A percentile compares a stretch with the other conserved stretches of the same genome.
Evolutionary conservation across 2,888 invertebrate genomes (phyloP).

Genomic region (Lasioglossum oenotherae): DNA sequence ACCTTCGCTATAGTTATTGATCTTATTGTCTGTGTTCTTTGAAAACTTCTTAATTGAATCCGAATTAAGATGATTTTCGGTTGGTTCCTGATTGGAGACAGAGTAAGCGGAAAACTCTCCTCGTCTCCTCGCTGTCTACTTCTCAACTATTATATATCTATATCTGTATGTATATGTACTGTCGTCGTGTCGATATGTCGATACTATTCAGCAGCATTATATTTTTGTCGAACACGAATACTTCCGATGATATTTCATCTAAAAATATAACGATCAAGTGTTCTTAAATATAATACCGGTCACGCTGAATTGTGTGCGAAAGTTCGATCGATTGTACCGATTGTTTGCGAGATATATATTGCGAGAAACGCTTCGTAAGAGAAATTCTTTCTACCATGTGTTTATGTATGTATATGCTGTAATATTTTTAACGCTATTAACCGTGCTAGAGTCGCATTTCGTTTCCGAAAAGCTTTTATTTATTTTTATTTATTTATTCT

Average conservation of each 20-base stretch:
- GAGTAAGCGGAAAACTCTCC: slow-evolving; percentile 5
- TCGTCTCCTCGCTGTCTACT: slow-evolving; percentile 1
- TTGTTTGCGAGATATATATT: background rate
- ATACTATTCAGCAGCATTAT: slow-evolving; percentile 1
- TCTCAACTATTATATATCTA: background rate
- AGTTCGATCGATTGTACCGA: background rate
- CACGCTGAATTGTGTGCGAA: background rate
- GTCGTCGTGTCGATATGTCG: slow-evolving; percentile 2
- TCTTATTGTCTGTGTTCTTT: slow-evolving; percentile 55
- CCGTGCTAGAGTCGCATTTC: background rate
- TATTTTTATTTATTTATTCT: slow-evolving; percentile 5
- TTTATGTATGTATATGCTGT: slow-evolving; percentile 15
- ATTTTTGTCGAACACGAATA: slow-evolving; percentile 14
- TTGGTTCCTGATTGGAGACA: slow-evolving; percentile 7
- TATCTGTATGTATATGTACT: slow-evolving; percentile 1
- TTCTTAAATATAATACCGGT: slow-evolving; percentile 2
- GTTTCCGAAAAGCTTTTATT: slow-evolving; percentile 8
- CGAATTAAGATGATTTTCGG: background rate
- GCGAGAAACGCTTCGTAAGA: background rate
- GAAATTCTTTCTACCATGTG: background rate
- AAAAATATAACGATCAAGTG: background rate
- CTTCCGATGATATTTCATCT: slow-evolving; percentile 1
- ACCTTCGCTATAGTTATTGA: slow-evolving; percentile 18
- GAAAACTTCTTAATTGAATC: slow-evolving; percentile 29
- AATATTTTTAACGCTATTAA: background rate